phyloP scores from a whole-genome alignment of 2,888 invertebrate genomes.

The Xanthorhoe designata region DNA sequence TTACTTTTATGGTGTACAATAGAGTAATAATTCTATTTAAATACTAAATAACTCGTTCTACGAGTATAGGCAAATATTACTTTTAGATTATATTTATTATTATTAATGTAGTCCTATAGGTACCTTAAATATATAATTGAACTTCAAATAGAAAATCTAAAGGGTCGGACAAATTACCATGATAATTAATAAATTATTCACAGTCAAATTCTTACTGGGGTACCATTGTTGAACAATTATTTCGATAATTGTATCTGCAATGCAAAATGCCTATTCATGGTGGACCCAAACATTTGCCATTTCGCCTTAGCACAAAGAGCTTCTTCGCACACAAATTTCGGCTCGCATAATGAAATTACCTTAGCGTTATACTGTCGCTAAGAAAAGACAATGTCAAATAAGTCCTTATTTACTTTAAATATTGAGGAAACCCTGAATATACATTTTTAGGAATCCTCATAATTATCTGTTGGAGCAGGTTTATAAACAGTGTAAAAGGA shows the following conservation, averaged over 20 bases:
- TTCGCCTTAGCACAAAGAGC: conserved; percentile 31
- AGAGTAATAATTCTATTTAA: no score
- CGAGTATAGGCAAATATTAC: no score
- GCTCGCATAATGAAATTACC: conserved; percentile 33
- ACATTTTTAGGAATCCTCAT: no score
- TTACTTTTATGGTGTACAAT: no score
- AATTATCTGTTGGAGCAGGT: no score
- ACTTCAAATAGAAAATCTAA: neutral
- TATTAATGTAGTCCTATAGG: no score
- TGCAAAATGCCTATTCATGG: conserved; percentile 26
- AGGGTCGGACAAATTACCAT: neutral
- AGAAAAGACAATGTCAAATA: conserved; percentile 2
- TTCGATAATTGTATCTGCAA: conserved; percentile 31
- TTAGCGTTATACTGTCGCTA: conserved; percentile 14
- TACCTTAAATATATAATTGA: neutral
- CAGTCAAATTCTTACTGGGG: neutral
- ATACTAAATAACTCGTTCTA: no score
- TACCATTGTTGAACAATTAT: conserved; percentile 25
- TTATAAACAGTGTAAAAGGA: no score
- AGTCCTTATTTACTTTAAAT: no score
- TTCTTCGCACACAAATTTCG: conserved; percentile 23
- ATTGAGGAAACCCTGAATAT: no score
- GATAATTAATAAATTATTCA: neutral
- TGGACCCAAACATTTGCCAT: conserved; percentile 23
- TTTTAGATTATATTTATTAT: no score